Percentiles rank a stretch among this genome's conserved stretches.
Evolutionary conservation across 2,797 vertebrate genomes (phyloP).

Genomic region (Anguilla anguilla): DNA sequence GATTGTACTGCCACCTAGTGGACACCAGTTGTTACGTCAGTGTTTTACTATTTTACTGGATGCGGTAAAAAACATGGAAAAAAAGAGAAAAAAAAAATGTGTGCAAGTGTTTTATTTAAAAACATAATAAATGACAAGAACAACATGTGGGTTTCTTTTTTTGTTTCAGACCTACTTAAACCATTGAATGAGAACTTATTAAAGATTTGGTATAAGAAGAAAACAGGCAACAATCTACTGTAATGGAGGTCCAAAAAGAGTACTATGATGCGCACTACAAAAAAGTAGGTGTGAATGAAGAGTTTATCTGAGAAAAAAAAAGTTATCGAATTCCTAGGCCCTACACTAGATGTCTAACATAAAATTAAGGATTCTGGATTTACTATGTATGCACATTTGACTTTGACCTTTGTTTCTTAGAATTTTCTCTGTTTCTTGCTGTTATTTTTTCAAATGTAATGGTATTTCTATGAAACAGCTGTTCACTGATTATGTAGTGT

Average conservation of each 20-base stretch:
- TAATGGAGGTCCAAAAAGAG: not conserved
- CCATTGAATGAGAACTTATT: not conserved
- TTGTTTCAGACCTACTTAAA: conserved; percentile 9
- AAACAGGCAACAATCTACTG: no score
- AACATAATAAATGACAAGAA: conserved; percentile 67
- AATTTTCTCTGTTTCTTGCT: not conserved
- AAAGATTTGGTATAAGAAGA: no score
- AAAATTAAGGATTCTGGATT: not conserved
- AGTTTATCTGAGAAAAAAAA: not conserved
- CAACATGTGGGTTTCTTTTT: conserved; percentile 32
- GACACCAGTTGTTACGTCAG: conserved; percentile 76
- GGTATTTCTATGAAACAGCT: not conserved
- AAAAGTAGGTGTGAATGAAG: not conserved
- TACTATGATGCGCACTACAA: not conserved
- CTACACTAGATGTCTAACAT: not conserved
- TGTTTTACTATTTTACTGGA: conserved; percentile 72
- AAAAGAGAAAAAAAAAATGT: conserved; percentile 56
- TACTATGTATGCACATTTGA: not conserved
- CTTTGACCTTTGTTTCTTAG: not conserved
- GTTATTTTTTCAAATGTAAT: not conserved
- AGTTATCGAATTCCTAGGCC: not conserved
- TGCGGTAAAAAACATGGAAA: conserved; percentile 61
- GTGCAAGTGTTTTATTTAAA: conserved; percentile 79
- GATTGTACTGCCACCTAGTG: conserved; percentile 84
- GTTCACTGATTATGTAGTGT: not conserved